Evolutionary conservation across 2,797 vertebrate genomes (phyloP).

Genomic region (Argya squamiceps): DNA sequence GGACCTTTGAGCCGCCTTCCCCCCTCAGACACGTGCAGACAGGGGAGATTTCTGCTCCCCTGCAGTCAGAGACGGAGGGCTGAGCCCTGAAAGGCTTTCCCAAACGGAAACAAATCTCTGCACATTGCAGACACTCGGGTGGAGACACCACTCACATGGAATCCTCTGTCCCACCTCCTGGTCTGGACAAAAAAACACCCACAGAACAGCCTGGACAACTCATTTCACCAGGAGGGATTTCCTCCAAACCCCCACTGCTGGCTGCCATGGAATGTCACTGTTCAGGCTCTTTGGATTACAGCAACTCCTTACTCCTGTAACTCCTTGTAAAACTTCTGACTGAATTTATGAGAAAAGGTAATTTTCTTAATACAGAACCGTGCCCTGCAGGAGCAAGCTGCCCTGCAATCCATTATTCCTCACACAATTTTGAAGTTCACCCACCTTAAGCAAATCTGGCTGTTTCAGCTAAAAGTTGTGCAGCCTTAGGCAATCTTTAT

Average conservation of each 20-base stretch:
- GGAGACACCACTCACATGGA: background rate
- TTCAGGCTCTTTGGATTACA: background rate
- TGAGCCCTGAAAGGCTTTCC: background rate
- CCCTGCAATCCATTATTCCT: background rate
- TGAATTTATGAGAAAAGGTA: background rate
- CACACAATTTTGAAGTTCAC: background rate
- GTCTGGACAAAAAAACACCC: background rate
- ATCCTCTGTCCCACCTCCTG: background rate
- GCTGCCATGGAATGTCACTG: background rate
- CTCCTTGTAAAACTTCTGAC: background rate
- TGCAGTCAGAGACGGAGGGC: background rate
- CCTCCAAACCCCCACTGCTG: background rate
- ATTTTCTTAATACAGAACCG: background rate
- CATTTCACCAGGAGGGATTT: background rate
- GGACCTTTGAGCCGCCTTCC: background rate
- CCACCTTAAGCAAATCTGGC: background rate
- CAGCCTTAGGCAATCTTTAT: background rate
- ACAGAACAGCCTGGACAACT: background rate
- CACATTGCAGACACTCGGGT: background rate
- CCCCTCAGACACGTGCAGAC: background rate
- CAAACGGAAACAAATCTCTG: background rate
- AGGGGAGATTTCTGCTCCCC: background rate
- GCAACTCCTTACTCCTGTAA: background rate
- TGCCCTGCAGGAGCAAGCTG: background rate
- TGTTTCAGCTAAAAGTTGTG: constrained; percentile 1